Evolutionary conservation across 2,113 vertebrate species (phyloP).

Genomic region (Ictidomys tridecemlineatus): DNA sequence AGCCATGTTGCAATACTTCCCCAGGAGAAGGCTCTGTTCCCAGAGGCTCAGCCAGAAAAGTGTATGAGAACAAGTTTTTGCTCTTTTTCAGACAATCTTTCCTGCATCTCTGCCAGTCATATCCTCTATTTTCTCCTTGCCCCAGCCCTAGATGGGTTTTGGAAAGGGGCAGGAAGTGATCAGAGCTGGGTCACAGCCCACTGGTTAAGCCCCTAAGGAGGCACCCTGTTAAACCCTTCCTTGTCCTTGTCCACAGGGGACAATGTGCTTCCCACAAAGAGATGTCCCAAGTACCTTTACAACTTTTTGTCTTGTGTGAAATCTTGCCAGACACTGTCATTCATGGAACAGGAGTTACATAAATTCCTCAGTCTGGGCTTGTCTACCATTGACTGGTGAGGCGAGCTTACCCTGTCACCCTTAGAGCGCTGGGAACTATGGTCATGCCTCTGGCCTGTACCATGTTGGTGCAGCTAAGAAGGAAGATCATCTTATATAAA

Average conservation of each 20-base stretch:
- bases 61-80: slow-evolving; percentile 74
- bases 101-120: slow-evolving; percentile 81
- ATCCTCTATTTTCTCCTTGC: slow-evolving; percentile 79
- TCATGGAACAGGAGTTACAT: slow-evolving; percentile 62
- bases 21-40: slow-evolving; percentile 73
- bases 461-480: neutral
- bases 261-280: slow-evolving; percentile 84
- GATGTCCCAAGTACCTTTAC: slow-evolving; percentile 84
- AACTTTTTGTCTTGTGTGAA: slow-evolving; percentile 85
- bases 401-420: neutral
- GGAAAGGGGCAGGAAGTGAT: slow-evolving; percentile 75
- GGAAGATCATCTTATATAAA: neutral
- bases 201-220: slow-evolving; percentile 66
- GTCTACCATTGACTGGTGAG: slow-evolving; percentile 67
- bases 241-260: slow-evolving; percentile 45
- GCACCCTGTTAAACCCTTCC: slow-evolving; percentile 73
- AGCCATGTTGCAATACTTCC: slow-evolving; percentile 61
- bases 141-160: slow-evolving; percentile 77
- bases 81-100: slow-evolving; percentile 85
- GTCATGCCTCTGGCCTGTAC: neutral
- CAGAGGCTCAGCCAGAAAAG: slow-evolving; percentile 82
- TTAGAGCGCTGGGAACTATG: neutral
- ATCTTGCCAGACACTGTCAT: slow-evolving; percentile 84
- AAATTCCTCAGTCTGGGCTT: slow-evolving; percentile 74
- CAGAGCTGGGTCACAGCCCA: slow-evolving; percentile 1